Base-by-base conservation (phyloP, 2,113 vertebrate species). In the Stercorarius parasiticus region DNA sequence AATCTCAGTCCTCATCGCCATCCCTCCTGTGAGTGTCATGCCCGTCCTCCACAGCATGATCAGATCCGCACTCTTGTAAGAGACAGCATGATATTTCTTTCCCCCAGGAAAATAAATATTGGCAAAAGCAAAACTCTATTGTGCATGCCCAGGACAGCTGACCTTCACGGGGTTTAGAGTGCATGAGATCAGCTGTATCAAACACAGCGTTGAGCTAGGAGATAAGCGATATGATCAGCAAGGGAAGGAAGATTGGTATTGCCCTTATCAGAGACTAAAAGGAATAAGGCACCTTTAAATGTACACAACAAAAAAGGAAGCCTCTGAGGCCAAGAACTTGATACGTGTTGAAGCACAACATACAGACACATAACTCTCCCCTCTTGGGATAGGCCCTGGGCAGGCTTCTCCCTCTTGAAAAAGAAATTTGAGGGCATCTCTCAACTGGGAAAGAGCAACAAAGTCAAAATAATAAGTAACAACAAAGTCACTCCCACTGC, bases 1-100 rank as follows among this genome's bases (percentile, higher is more conserved):
- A 55, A 64, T 6, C 38, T 42, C 43, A 43, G 5, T 23, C 13
- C 59, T n/a, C 36, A 15, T 3, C 2, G 0, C 49, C 36, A 69
- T 7, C 36, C 66, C 47, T 66, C 30, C n/a, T 3, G 1, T 13
- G 69, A 71, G 16, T 0, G 3, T 61, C 1, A 0, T 15, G 40
- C 27, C 59, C 1, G 0, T 26, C 34, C 56, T 47, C 47, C 27
- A 1, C 0, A 1, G 30, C 0, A 4, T 1, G 0, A 59, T 36
- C 82, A 56, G 45, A 52, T 8, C 32, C 0, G 0, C 53, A 36
- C 15, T 32, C 42, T 17, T 14, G 10, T 40, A 70, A 73, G 64
- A 61, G 19, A 23, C 40, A 43, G 7, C 0, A 0, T 1, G 2
- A 3, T 11, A 11, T 11, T 69, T 38, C 53, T 40, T 59, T 45